phyloP scores from a whole-genome alignment of 2,113 vertebrate genomes.

The Syngnathoides biaculeatus region DNA sequence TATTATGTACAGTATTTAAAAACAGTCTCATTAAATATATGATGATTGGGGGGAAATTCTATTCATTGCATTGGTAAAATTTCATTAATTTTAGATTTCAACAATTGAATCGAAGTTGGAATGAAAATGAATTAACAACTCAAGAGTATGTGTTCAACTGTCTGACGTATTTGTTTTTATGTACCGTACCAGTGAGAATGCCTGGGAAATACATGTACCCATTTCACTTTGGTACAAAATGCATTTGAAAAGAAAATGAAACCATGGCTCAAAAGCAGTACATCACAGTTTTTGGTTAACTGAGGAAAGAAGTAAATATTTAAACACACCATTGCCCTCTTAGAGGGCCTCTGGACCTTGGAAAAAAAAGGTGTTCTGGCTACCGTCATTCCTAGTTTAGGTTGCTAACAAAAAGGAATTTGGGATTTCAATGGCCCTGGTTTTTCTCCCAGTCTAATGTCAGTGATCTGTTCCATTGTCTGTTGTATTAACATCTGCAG shows the following conservation, averaged over 20 bases:
- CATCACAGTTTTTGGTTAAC: neutral
- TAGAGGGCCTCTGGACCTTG: neutral
- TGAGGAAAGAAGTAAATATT: neutral
- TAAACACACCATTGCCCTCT: neutral
- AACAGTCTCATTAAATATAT: neutral
- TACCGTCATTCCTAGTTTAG: slow-evolving; percentile 12
- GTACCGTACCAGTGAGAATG: neutral
- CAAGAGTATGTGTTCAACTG: neutral
- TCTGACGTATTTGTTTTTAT: neutral
- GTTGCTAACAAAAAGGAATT: slow-evolving; percentile 23
- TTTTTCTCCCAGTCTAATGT: slow-evolving; percentile 14
- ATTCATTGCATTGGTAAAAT: too few relatives aligned
- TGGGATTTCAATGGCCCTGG: slow-evolving; percentile 12
- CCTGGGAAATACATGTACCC: neutral
- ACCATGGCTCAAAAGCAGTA: too few relatives aligned
- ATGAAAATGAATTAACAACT: neutral
- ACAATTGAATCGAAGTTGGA: neutral
- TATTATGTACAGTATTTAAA: too few relatives aligned
- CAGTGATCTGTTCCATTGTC: slow-evolving; percentile 18
- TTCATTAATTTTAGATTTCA: too few relatives aligned
- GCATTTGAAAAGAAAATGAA: too few relatives aligned
- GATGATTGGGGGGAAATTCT: too few relatives aligned
- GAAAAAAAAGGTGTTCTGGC: neutral
- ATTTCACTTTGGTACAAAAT: neutral
- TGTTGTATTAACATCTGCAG: slow-evolving; percentile 1